Percentiles rank a stretch among this genome's conserved stretches.
Evolutionary conservation across 1,140 invertebrate genomes (phyloP).

Genomic region (Globodera rostochiensis): DNA sequence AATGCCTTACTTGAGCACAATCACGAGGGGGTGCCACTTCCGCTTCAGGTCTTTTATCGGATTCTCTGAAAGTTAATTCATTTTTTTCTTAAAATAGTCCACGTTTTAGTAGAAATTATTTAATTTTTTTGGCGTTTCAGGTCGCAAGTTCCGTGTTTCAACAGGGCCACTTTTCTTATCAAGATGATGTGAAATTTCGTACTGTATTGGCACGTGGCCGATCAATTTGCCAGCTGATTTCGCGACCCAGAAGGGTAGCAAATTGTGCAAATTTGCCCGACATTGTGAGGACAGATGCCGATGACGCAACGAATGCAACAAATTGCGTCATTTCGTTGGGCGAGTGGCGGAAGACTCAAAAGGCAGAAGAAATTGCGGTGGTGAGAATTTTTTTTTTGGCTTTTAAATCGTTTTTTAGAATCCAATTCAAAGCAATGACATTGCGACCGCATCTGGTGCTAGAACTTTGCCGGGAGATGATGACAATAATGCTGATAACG

Average conservation of each 20-base stretch:
- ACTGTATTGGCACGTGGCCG: constrained; percentile 6
- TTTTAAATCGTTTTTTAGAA: no score
- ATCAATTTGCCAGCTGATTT: constrained; percentile 1
- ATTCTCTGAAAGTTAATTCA: background rate
- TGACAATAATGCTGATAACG: background rate
- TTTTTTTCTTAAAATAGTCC: background rate
- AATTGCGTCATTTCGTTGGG: background rate
- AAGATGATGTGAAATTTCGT: constrained; percentile 1
- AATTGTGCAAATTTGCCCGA: background rate
- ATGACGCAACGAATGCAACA: background rate
- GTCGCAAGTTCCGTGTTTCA: constrained; percentile 15
- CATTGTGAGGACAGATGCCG: background rate
- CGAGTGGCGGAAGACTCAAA: background rate
- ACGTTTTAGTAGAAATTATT: no score
- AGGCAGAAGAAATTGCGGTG: background rate
- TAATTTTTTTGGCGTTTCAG: background rate
- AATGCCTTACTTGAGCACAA: constrained; percentile 31
- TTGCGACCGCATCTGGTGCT: background rate
- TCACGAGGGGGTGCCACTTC: constrained; percentile 32
- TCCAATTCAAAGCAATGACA: background rate
- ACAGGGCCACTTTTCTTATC: background rate
- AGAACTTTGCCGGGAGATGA: background rate
- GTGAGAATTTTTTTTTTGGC: background rate
- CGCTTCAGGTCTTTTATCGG: constrained; percentile 25
- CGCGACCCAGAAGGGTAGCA: constrained; percentile 5